phyloP scores from a whole-genome alignment of 2,888 invertebrate genomes.

The Helleia helle region DNA sequence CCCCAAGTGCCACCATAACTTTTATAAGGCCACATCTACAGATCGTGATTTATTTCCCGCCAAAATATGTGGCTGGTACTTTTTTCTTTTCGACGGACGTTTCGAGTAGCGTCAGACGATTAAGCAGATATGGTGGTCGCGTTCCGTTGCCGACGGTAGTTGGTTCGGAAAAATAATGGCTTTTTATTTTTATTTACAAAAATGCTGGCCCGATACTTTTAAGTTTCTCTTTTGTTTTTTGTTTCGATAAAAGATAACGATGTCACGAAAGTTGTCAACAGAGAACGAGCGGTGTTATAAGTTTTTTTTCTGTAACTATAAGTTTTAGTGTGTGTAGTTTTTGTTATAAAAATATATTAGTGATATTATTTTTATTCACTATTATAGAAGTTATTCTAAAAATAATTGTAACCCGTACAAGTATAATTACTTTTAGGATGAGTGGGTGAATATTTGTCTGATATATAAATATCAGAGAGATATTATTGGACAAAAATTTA shows the following conservation, averaged over 20 bases:
- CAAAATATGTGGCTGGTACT: constrained; percentile 64
- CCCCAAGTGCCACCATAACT: constrained; percentile 63
- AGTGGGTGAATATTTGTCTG: no score
- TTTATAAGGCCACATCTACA: constrained; percentile 60
- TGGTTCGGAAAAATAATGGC: constrained; percentile 44
- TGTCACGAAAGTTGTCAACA: constrained; percentile 29
- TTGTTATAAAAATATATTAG: not conserved
- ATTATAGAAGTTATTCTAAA: not conserved
- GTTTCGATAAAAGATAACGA: constrained; percentile 48
- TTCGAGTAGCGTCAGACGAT: constrained; percentile 68
- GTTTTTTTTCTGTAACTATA: not conserved
- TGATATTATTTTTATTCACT: not conserved
- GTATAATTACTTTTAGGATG: no score
- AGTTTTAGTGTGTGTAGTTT: not conserved
- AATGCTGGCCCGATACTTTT: constrained; percentile 39
- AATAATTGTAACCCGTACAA: not conserved
- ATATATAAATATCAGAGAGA: no score
- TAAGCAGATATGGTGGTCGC: constrained; percentile 59
- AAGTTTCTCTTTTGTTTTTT: constrained; percentile 33
- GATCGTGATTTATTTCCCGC: constrained; percentile 68
- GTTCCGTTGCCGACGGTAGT: constrained; percentile 63
- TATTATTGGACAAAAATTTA: no score
- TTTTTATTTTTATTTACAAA: constrained; percentile 47
- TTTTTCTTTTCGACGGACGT: constrained; percentile 51
- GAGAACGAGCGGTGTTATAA: constrained; percentile 11